phyloP scores from a whole-genome alignment of 2,888 invertebrate species.

The Epistrophella euchroma region DNA sequence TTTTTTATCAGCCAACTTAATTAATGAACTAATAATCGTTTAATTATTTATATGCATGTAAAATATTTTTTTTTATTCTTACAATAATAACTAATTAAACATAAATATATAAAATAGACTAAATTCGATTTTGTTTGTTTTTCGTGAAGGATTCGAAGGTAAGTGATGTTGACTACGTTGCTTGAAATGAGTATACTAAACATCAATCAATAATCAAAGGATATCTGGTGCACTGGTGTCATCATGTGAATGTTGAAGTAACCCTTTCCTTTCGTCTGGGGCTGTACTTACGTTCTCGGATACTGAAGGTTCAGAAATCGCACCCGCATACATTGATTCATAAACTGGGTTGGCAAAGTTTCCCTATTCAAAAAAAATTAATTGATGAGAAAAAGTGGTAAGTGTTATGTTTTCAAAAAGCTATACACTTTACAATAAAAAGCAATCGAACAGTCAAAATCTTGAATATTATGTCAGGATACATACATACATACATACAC shows the following conservation, averaged over 20 bases:
- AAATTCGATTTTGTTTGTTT: constrained; percentile 72
- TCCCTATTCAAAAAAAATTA: constrained; percentile 84
- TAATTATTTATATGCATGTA: constrained; percentile 30
- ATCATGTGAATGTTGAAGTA: constrained; percentile 85
- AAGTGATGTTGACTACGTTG: constrained; percentile 53
- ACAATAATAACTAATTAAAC: constrained; percentile 51
- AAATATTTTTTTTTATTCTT: constrained; percentile 25
- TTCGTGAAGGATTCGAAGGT: constrained; percentile 46
- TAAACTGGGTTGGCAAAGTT: constrained; percentile 95
- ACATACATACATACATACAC: too few species aligned
- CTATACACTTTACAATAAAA: background rate
- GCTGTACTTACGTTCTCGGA: constrained; percentile 81
- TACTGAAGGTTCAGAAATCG: constrained; percentile 80
- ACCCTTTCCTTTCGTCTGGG: constrained; percentile 85
- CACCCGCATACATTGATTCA: constrained; percentile 90
- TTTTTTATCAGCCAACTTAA: constrained; percentile 47
- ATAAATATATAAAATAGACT: constrained; percentile 63
- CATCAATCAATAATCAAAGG: constrained; percentile 83
- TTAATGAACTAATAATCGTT: constrained; percentile 30
- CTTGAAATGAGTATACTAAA: constrained; percentile 77
- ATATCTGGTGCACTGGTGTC: constrained; percentile 84
- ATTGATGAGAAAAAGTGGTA: background rate
- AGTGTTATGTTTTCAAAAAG: background rate
- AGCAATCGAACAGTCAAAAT: background rate
- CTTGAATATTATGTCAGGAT: too few species aligned